Conservation (phyloP, 2,888 invertebrate genomes). For the Uropetala carovei region DNA sequence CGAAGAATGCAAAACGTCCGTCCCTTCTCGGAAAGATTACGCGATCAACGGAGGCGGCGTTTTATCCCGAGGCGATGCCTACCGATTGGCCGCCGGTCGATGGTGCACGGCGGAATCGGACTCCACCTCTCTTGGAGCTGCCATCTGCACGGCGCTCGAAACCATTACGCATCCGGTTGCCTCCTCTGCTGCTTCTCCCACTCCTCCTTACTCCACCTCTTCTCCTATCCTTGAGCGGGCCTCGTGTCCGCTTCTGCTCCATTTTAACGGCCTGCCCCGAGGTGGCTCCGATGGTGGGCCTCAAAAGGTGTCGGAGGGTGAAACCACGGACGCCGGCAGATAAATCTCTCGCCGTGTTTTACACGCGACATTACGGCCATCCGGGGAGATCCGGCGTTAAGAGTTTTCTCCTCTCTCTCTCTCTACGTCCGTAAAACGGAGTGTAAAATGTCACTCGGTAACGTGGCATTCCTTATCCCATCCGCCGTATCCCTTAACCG, state of each 20-base stretch:
- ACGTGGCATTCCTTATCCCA: not conserved
- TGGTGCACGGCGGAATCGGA: too few relatives aligned
- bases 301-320: slow-evolving; percentile 1
- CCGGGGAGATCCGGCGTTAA: slow-evolving; percentile 24
- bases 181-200: not conserved
- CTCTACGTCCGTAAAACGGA: slow-evolving; percentile 28
- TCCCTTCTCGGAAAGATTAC: not conserved
- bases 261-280: slow-evolving; percentile 10
- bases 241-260: not conserved
- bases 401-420: not conserved
- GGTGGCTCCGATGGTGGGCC: slow-evolving; percentile 19
- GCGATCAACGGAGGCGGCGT: not conserved
- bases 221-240: not conserved
- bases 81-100: too few relatives aligned
- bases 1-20: not conserved
- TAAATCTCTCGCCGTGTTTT: slow-evolving; percentile 18
- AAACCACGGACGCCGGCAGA: slow-evolving; percentile 16
- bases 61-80: too few relatives aligned
- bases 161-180: not conserved
- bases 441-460: slow-evolving; percentile 16
- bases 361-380: slow-evolving; percentile 35
- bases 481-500: not conserved
- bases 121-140: not conserved
- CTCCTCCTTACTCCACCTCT: too few relatives aligned
- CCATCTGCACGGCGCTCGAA: not conserved